phyloP scores from a whole-genome alignment of 2,797 vertebrate genomes.

The Tenualosa ilisha region DNA sequence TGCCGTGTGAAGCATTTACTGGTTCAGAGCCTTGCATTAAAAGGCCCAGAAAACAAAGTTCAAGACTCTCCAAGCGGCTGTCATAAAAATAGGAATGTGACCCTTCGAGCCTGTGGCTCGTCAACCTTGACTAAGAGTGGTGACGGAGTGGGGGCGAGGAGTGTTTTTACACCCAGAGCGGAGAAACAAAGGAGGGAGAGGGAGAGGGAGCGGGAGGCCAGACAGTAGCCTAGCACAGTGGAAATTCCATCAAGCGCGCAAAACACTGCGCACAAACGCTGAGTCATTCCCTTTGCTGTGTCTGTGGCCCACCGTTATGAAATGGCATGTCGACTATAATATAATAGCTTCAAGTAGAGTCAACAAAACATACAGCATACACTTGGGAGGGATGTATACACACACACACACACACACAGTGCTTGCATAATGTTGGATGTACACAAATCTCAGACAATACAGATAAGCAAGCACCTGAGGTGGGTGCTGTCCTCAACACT shows the following conservation, averaged over 20 bases:
- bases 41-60: not conserved
- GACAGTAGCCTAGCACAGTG: not conserved
- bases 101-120: not conserved
- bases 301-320: not conserved
- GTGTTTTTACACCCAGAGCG: conserved; percentile 11
- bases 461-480: not conserved
- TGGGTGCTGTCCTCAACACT: not conserved
- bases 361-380: not conserved
- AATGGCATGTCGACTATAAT: not conserved
- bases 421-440: not conserved
- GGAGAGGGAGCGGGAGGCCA: not conserved
- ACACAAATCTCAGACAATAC: not conserved
- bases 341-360: not conserved
- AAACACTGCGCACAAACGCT: not conserved
- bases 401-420: not conserved
- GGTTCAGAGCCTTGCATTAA: not conserved
- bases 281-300: not conserved
- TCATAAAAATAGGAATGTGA: conserved; percentile 13
- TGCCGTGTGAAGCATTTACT: not conserved
- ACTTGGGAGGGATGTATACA: not conserved
- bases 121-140: conserved; percentile 24
- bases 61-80: not conserved
- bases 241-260: conserved; percentile 11
- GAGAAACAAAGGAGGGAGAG: not conserved
- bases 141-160: not conserved